These are phyloP conservation scores for Nemotelus pantherinus DNA, from an alignment of 2,888 invertebrate species.

Conservation along the genomic window DNA sequence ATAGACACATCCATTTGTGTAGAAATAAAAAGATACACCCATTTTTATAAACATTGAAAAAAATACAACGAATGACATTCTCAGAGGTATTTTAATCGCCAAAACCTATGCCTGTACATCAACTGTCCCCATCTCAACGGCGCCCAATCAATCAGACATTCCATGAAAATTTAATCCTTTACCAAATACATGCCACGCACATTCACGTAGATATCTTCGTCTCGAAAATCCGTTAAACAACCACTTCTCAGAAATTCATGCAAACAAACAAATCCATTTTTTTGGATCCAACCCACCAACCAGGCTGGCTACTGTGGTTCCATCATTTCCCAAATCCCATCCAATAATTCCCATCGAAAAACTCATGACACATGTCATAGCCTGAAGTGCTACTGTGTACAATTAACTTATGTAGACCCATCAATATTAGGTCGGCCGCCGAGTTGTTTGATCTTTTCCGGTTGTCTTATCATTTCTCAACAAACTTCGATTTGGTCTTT, in stretches of 20 bases:
- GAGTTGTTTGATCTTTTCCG: neutral
- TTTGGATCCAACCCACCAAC: neutral
- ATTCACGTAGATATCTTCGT: neutral
- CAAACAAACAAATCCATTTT: neutral
- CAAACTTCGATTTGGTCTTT: neutral
- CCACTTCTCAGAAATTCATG: neutral
- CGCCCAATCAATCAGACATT: conserved; percentile 11
- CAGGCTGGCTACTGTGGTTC: neutral
- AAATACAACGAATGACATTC: neutral
- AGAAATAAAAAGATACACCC: no score
- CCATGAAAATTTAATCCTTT: conserved; percentile 1
- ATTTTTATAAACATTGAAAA: no score
- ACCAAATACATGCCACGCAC: neutral
- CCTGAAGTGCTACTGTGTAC: conserved; percentile 16
- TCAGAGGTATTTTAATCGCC: no score
- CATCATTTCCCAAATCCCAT: neutral
- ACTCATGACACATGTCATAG: conserved; percentile 19
- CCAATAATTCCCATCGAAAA: neutral
- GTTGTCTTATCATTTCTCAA: neutral
- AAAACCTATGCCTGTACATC: no score
- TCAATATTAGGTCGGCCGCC: conserved; percentile 1
- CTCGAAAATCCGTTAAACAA: neutral
- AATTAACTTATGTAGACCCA: neutral
- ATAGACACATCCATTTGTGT: no score
- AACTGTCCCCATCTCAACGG: neutral